Base-by-base conservation (phyloP, 1,140 invertebrate species). In the Radopholus similis region DNA sequence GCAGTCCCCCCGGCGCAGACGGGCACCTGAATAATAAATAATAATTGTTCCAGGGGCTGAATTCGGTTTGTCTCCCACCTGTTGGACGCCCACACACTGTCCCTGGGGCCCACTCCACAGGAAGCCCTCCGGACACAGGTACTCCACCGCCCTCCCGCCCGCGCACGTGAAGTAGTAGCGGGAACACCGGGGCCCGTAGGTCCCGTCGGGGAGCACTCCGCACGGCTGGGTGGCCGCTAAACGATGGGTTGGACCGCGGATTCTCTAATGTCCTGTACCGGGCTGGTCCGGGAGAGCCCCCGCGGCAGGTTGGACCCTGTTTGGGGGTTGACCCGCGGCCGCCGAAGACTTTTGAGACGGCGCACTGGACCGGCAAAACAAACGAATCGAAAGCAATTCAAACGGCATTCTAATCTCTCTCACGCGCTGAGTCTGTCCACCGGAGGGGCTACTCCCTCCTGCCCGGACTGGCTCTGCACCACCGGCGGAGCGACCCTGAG, bases 121-220 rank as follows among this genome's bases (percentile, higher is more conserved):
- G 30, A 47, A 62, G 13, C 47, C 32, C 9, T 62, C 40, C 18
- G 35, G 59, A n/a, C 59, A 62, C 23, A 40, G 42, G 32, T 40
- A 62, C 32, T 62, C 59, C 13, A 28, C 32, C n/a, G 37, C 18
- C 8, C 1, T 13, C 9, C 30, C 35, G 32, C 47, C 49, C 49
- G 18, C 11, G 32, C 59, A 62, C 40, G 47, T 49, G 21, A 62
- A 51, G 47, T 62, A 62, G 47, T 62, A 62, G 8, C 32, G 42
- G 9, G 59, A 62, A 47, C 59, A 62, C n/a, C 30, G 40, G 32
- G 42, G 35, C n/a, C 59, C 59, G 49, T 62, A 62, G 11, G 49
- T 49, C 28, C 59, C 59, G 49, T 62, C 32, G 49, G 49, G 30
- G 11, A 62, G 34, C 18, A 42, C 18, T 47, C 42, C 32, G 32